Evolutionary conservation across 2,888 invertebrate genomes (phyloP).

Genomic region (Oxystoma pomonae): DNA sequence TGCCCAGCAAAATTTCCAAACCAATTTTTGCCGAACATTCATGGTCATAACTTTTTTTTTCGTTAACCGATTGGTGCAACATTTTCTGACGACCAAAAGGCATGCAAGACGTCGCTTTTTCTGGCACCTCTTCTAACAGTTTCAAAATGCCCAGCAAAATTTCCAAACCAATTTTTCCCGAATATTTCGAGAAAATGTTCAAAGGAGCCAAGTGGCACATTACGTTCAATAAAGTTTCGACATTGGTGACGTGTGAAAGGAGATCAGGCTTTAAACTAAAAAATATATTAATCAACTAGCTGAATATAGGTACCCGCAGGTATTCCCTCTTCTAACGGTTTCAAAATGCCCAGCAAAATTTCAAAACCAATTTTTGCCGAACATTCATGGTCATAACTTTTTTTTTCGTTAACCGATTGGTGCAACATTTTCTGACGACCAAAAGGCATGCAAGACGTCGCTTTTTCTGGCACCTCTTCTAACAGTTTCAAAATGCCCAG

Average conservation of each 20-base stretch:
- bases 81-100: constrained; percentile 20
- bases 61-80: constrained; percentile 17
- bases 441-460: constrained; percentile 17
- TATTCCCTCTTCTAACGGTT: too few species aligned
- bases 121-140: constrained; percentile 9
- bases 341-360: too few species aligned
- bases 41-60: too few species aligned
- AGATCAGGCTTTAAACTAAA: constrained; percentile 4
- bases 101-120: constrained; percentile 14
- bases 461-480: constrained; percentile 8
- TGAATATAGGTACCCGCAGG: too few species aligned
- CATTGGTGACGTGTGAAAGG: constrained; percentile 3
- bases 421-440: constrained; percentile 21
- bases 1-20: too few species aligned
- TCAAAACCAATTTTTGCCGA: too few species aligned
- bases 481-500: constrained; percentile 16
- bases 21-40: too few species aligned
- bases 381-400: too few species aligned
- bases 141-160: constrained; percentile 21
- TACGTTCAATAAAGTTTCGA: constrained; percentile 17
- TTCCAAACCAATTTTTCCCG: constrained; percentile 15
- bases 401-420: too few species aligned
- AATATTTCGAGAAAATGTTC: constrained; percentile 17
- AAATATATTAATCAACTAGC: too few species aligned
- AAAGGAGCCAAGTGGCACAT: constrained; percentile 15